Conservation (phyloP, 2,113 vertebrate species). For the Oreochromis tanganicae region DNA sequence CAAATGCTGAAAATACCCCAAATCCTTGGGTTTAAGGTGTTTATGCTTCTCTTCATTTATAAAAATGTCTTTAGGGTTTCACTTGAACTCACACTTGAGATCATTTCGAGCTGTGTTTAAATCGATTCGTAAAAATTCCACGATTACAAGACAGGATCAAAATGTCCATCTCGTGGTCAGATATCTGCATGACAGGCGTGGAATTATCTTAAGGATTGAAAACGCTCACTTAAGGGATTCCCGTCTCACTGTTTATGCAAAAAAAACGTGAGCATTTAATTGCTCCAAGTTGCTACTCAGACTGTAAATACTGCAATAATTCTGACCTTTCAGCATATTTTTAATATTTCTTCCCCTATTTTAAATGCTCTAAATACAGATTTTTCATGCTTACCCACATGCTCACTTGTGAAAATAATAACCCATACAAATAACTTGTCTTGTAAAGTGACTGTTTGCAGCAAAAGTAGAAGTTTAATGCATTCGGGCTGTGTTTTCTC, state of each 20-base stretch:
- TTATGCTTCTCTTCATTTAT: neutral
- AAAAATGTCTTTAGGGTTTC: neutral
- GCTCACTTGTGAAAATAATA: neutral
- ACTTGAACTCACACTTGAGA: neutral
- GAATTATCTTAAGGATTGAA: neutral
- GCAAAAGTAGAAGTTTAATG: neutral
- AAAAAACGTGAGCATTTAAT: neutral
- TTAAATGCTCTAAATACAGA: neutral
- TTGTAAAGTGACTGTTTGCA: neutral
- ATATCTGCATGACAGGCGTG: neutral
- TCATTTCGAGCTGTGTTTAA: neutral
- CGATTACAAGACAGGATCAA: neutral
- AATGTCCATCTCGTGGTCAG: neutral
- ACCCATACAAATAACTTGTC: neutral
- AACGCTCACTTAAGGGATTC: neutral
- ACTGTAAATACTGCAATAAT: neutral
- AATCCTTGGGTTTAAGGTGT: rapidly evolving
- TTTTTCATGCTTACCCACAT: neutral
- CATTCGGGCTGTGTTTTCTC: neutral
- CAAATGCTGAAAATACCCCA: neutral
- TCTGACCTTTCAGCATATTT: neutral
- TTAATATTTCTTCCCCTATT: neutral
- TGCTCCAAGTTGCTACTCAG: neutral
- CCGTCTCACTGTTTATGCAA: neutral
- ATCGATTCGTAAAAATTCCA: neutral